phyloP scores from a whole-genome alignment of 2,113 vertebrate species.

The Malurus alboscapulatus region DNA sequence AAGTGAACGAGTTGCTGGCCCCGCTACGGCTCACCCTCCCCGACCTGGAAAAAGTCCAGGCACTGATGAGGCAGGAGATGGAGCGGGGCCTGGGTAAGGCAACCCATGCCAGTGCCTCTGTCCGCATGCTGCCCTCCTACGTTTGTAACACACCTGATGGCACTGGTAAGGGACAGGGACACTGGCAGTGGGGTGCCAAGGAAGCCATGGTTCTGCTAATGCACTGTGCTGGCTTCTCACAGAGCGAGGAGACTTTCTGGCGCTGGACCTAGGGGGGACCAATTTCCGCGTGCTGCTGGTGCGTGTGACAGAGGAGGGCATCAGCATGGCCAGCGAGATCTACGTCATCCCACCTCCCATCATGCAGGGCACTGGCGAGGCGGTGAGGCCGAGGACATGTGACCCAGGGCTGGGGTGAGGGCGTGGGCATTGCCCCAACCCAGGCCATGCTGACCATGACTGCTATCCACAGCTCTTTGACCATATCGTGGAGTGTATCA shows the following conservation, averaged over 20 bases:
- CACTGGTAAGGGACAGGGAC: slow-evolving; percentile 51
- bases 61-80: slow-evolving; percentile 74
- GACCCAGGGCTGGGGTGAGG: accelerated
- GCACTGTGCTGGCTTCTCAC: not conserved
- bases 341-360: slow-evolving; percentile 73
- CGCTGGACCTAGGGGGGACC: slow-evolving; percentile 86
- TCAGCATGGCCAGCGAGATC: slow-evolving; percentile 74
- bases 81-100: slow-evolving; percentile 59
- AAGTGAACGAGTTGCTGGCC: slow-evolving; percentile 58
- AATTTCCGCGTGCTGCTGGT: slow-evolving; percentile 87
- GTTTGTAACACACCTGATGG: slow-evolving; percentile 67
- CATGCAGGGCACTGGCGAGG: slow-evolving; percentile 68
- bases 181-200: accelerated
- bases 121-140: slow-evolving; percentile 78
- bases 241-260: slow-evolving; percentile 86
- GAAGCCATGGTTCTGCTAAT: accelerated
- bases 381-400: slow-evolving; percentile 40
- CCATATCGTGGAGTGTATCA: slow-evolving; percentile 74
- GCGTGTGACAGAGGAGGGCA: slow-evolving; percentile 5
- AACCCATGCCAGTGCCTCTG: not conserved
- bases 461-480: slow-evolving; percentile 71
- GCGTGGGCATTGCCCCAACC: not conserved
- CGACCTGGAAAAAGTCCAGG: slow-evolving; percentile 56
- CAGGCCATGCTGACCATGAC: not conserved
- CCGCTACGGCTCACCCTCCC: slow-evolving; percentile 18